Evolutionary conservation across 2,797 vertebrate genomes (phyloP), one percentile per base, ranked within the genome.

Genomic region (Catamblyrhynchus diadema): DNA sequence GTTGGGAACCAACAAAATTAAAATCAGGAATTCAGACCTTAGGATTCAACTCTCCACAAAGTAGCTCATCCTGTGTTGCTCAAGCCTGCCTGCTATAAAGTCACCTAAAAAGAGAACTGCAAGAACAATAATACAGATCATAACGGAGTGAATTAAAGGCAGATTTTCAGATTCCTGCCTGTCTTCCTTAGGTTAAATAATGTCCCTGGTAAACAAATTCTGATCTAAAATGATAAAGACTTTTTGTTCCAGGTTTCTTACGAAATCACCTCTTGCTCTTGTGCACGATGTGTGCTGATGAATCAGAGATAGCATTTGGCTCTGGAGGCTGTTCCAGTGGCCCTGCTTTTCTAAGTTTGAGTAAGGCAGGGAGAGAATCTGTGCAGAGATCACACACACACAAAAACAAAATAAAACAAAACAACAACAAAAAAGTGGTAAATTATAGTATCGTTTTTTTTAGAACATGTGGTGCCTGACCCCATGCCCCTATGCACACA

Each of bases 151-250:
- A 94, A 93, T 71, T 86, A 60, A 86, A 86, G 69, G 77, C 66
- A 65, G 60, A 82, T 72, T 86, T 95, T 91, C 57, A 66, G 44
- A 81, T 86, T 88, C 95, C 80, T 97, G 45, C 44, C 48, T 73
- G 42, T 59, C 48, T 88, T 96, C 71, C 56, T 90, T 71, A 66
- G n/a, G 78, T 93, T 69, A 96, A 95, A 84, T 93, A 88, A 95
- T 41, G 77, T 19, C 32, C n/a, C 32, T 39, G 60, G 90, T 85
- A 93, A 78, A 82, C 75, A 81, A 86, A 86, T 94, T 95, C 50
- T 94, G 81, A 94, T 94, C 56, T 90, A 62, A 64, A 82, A 81
- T 9, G 45, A 93, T 95, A 90, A 83, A 71, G 62, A 66, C 25
- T 41, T 42, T 79, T 82, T 80, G 45, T 70, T 50, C 60, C 59